Conservation (phyloP, 2,888 invertebrate species). For the Ypsolopha scabrella region DNA sequence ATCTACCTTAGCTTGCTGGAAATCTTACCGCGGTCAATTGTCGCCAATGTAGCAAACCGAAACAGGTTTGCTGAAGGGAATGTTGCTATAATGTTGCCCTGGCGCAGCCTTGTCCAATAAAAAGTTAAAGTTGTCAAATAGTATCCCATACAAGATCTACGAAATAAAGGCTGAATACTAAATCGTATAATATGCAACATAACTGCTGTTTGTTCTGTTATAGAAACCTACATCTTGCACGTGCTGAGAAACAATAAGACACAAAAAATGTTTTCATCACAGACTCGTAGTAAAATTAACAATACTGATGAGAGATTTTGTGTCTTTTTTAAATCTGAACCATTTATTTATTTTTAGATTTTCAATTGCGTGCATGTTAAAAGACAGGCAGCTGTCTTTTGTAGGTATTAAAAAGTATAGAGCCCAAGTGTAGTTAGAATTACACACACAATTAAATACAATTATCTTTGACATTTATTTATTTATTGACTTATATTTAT, state of each 20-base stretch:
- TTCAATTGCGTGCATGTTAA: neutral
- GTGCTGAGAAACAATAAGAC: no score
- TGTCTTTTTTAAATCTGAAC: neutral
- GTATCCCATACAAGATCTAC: neutral
- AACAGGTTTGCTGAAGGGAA: no score
- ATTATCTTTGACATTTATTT: no score
- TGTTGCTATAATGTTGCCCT: neutral
- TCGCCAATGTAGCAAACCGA: no score
- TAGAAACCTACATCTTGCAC: no score
- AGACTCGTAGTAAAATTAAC: no score
- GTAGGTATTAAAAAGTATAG: neutral
- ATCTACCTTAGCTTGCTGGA: no score
- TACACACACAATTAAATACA: no score
- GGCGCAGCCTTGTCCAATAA: neutral
- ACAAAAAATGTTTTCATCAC: no score
- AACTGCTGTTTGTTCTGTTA: no score
- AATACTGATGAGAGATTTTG: neutral
- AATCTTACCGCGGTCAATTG: no score
- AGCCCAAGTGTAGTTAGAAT: neutral
- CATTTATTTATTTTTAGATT: conserved; percentile 1
- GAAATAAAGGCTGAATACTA: conserved; percentile 1
- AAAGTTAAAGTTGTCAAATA: neutral
- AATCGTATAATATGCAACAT: neutral
- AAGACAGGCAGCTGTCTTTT: conserved; percentile 3
- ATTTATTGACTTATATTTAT: neutral